Base-by-base conservation (phyloP, 2,888 invertebrate genomes). In the Dioctria rufipes region DNA sequence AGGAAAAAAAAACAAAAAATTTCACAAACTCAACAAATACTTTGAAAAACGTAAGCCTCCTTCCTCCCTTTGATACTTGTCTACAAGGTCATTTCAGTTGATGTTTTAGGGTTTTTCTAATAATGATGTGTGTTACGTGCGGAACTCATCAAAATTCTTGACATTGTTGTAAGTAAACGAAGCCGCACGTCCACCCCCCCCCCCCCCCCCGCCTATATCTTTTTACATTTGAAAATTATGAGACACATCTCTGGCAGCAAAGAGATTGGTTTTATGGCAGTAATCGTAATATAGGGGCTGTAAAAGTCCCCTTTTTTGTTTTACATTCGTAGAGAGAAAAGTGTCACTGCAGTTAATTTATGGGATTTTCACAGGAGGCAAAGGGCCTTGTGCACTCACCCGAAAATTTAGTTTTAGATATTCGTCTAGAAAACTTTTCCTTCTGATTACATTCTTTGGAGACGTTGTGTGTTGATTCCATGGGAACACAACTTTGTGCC, bases 101-200 rank as follows among this genome's bases (percentile, higher is more conserved):
- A 37, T 77, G 77, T 77, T 63, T 77, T 77, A 61, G 63, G 77
- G 49, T 77, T 77, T 77, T 77, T 77, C 61, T 77, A 63, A 63
- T 77, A 77, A 77, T 77, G 63, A 77, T 42, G 77, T 63, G 77
- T 77, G 46, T 63, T 77, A 77, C 77, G 77, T 77, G 63, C 61
- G 77, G 77, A 77, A 49, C 77, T 77, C 77, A 77, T 77, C 77
- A 77, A 63, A 77, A 77, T 77, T 77, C 77, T 77, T 77, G 63
- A 63, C 63, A 77, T 63, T 77, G 77, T 39, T 40, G 60, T 42
- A 13, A 60, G 73, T 13, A 42, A 75, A 54, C 73, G 9, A 49
- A 75, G 42, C 60, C 54, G 54, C 39, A 71, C 54, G 25, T 39
- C 49, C 69, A 51, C 46, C 4, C 4, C 37, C 61, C n/a, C 3